Evolutionary conservation across 2,797 vertebrate species (phyloP).

Genomic region (Sitta carolinensis): DNA sequence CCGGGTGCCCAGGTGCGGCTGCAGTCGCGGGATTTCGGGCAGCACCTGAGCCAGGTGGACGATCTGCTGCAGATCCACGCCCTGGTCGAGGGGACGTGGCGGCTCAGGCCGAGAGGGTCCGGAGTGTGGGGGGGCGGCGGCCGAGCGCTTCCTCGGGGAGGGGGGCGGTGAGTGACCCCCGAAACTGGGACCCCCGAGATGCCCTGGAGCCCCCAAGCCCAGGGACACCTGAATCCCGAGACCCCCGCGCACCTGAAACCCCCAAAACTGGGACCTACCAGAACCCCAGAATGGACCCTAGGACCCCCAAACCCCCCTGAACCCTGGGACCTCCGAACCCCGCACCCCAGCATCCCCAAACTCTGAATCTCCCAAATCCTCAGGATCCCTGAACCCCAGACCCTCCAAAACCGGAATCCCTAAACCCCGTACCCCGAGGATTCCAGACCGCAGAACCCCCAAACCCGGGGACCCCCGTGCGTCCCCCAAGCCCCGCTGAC

Average conservation of each 20-base stretch:
- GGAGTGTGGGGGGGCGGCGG: conserved; percentile 81
- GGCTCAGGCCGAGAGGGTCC: conserved; percentile 90
- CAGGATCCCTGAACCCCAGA: neutral
- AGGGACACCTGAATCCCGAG: neutral
- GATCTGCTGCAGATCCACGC: conserved; percentile 92
- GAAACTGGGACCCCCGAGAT: too few relatives aligned
- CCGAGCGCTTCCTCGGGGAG: conserved; percentile 78
- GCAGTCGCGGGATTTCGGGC: conserved; percentile 91
- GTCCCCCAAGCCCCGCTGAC: neutral
- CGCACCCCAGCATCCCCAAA: neutral
- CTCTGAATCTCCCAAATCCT: neutral
- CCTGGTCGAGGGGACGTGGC: conserved; percentile 92
- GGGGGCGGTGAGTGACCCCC: neutral
- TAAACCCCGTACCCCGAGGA: neutral
- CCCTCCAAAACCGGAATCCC: too few relatives aligned
- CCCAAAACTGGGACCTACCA: neutral
- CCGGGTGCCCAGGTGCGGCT: conserved; percentile 79
- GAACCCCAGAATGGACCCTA: too few relatives aligned
- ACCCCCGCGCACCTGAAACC: neutral
- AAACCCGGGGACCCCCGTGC: neutral
- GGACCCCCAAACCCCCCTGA: too few relatives aligned
- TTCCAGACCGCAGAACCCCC: neutral
- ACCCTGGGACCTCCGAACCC: neutral
- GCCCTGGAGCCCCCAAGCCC: neutral
- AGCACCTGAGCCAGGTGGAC: conserved; percentile 92